phyloP scores from a whole-genome alignment of 1,140 invertebrate species.

The Temnothorax curvispinosus region DNA sequence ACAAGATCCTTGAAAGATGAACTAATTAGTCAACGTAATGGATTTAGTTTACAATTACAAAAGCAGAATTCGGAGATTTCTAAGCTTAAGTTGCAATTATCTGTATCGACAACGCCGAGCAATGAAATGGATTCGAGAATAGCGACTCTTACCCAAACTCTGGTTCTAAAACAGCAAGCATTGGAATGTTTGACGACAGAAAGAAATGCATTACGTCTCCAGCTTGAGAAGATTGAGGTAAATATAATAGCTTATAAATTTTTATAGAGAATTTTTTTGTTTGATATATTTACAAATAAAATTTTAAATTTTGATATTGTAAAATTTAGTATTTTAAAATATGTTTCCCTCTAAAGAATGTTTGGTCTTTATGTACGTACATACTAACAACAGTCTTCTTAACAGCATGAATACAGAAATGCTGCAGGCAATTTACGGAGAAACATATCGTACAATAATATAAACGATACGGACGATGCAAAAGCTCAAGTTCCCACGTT shows the following conservation, averaged over 20 bases:
- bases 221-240: slow-evolving; percentile 92
- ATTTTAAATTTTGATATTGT: neutral
- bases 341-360: neutral
- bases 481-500: slow-evolving; percentile 90
- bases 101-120: slow-evolving; percentile 86
- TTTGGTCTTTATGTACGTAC: neutral
- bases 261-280: slow-evolving; percentile 1
- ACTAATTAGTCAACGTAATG: slow-evolving; percentile 85
- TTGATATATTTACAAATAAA: neutral
- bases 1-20: slow-evolving; percentile 88
- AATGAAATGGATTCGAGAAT: slow-evolving; percentile 90
- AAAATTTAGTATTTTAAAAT: neutral
- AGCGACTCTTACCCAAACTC: slow-evolving; percentile 90
- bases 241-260: slow-evolving; percentile 65
- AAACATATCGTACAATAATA: slow-evolving; percentile 84
- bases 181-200: slow-evolving; percentile 92
- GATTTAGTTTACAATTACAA: slow-evolving; percentile 85
- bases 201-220: slow-evolving; percentile 91
- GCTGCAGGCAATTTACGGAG: slow-evolving; percentile 79
- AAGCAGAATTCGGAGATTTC: slow-evolving; percentile 89
- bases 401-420: slow-evolving; percentile 86
- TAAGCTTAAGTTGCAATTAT: slow-evolving; percentile 87
- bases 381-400: slow-evolving; percentile 53
- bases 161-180: slow-evolving; percentile 93
- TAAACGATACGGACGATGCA: slow-evolving; percentile 89